Base-by-base conservation (phyloP, 2,797 vertebrate genomes). In the Xenopus petersii region DNA sequence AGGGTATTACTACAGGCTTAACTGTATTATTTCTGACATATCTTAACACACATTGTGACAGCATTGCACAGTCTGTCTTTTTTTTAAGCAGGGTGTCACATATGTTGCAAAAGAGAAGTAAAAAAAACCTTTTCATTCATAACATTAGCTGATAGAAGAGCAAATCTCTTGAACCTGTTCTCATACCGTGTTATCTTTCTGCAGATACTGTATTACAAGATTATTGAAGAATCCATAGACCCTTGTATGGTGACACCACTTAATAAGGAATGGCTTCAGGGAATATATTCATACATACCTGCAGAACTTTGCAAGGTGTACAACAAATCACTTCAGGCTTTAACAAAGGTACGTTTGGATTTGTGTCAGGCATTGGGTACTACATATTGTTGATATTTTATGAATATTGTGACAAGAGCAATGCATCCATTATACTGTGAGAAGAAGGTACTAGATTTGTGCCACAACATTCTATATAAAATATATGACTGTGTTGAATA, bases 311-410 rank as follows among this genome's bases (percentile, higher is more conserved):
- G 59, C 1, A 8, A 76, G 6, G 6, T 66, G 46, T 11, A 12
- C 63, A 75, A 60, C 66, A 81, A 70, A 81, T 79, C 63, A 58
- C 72, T 78, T 68, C 1, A 0, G 64, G 74, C 49, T 71, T 77
- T 80, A 74, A 80, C 66, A 65, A 82, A 89, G 89, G 88, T 92
- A 81, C 1, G 83, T 90, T 81, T 82, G 81, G 83, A 51, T 46
- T 21, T 21, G 21, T 21, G 21, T 21, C 21, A 21, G 21, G 21
- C 21, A 21, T 62, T 81, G 66, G 62, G 67, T 83, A 77, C 2
- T 0, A 24, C 66, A 82, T 21, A 1, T 4, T 69, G 79, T 79
- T 80, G 75, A 83, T 84, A 86, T 83, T 77, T 62, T 64, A 72
- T 84, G 86, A 83, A 71, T 69, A 71, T 49, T 49, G 48, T 86